phyloP scores from a whole-genome alignment of 2,888 invertebrate genomes.

The Synergus umbraculus region DNA sequence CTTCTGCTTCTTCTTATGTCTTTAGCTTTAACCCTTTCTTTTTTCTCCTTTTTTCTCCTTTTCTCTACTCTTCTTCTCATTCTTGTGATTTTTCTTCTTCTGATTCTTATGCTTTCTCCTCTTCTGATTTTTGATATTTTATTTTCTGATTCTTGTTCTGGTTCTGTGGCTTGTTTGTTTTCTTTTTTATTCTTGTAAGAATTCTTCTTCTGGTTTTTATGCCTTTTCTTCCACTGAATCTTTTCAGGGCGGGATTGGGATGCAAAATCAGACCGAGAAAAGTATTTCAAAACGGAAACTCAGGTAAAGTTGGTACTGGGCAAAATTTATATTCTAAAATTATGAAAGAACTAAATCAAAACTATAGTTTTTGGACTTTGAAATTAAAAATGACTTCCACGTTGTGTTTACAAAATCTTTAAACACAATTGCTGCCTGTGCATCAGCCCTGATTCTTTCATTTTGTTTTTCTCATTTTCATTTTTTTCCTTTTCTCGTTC shows the following conservation, averaged over 20 bases:
- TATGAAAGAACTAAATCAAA: too few species aligned
- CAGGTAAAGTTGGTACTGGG: too few species aligned
- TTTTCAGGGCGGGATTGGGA: conserved; percentile 1
- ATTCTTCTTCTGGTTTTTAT: conserved; percentile 43
- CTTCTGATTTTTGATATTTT: conserved; percentile 10
- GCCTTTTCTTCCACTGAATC: conserved; percentile 5
- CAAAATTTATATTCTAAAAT: too few species aligned
- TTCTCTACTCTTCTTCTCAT: conserved; percentile 39
- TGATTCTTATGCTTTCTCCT: conserved; percentile 39
- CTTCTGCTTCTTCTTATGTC: conserved; percentile 36
- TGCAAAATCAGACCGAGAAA: background rate
- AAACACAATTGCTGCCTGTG: too few species aligned
- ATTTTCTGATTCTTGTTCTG: conserved; percentile 23
- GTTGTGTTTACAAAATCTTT: too few species aligned
- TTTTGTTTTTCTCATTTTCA: background rate
- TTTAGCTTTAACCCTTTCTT: conserved; percentile 29
- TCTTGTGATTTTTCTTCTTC: conserved; percentile 39
- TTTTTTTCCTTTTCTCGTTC: background rate
- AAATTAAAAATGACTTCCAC: too few species aligned
- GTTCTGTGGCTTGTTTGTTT: conserved; percentile 15
- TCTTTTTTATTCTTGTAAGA: conserved; percentile 11
- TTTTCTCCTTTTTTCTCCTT: conserved; percentile 14
- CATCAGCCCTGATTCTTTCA: background rate
- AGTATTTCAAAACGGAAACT: background rate
- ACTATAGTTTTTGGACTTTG: too few species aligned